Evolutionary conservation across 2,888 invertebrate species (phyloP), one percentile per base, ranked within the genome.

Genomic region (Sphaeridia pumilis): DNA sequence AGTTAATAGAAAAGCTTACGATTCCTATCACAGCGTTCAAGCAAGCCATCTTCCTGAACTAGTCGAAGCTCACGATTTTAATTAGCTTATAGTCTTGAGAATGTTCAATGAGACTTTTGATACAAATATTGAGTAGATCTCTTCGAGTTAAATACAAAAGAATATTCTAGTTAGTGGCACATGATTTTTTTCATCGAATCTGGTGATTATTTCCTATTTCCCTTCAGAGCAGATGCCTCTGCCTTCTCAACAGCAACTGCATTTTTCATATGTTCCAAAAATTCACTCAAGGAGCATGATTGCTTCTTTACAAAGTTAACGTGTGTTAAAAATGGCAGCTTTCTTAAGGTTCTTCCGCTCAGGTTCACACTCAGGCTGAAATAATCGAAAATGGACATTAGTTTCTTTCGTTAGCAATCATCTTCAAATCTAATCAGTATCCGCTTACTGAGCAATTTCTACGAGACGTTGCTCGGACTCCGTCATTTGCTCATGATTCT

Each of bases 301-400:
- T 70, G 66, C 4, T 67, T 66, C 24, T 68, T 66, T 10, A 74
- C 59, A 67, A 74, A 76, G 52, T 78, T 71, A 4, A 83, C 80
- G 64, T 81, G 78, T n/a, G 92, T 86, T 59, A 94, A 71, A 68
- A 94, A 85, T 0, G 94, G 93, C 60, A 94, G 74, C 70, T 93
- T 92, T 41, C 92, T 42, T 28, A 94, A 73, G 5, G 84, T 79
- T 55, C 93, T 77, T 0, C 90, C 94, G 70, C 92, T 93, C 44
- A 92, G 67, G 5, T 83, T 83, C 31, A 73, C 66, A 69, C 84
- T 83, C 59, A 73, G 64, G 53, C 72, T 72, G 63, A 3, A 66
- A 66, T 52, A n/a, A n/a, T n/a, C n/a, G n/a, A n/a, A n/a, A n/a
- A n/a, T n/a, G n/a, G n/a, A n/a, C n/a, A n/a, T n/a, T n/a, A n/a